phyloP scores from a whole-genome alignment of 2,113 vertebrate species.

The Alouatta palliata region DNA sequence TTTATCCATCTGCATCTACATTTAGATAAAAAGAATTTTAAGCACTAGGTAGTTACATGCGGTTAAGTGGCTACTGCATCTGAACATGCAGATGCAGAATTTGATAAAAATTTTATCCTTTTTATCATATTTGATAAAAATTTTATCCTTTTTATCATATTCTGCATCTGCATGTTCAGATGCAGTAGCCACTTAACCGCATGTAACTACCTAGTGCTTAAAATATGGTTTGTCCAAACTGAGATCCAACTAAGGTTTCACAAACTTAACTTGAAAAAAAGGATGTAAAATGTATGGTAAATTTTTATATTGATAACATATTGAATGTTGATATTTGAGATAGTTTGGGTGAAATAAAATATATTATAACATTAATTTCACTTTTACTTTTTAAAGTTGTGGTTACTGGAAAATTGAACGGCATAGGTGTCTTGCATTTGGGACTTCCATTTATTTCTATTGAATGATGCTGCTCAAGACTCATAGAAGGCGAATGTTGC shows the following conservation, averaged over 20 bases:
- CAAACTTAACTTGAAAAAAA: neutral
- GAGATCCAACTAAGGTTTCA: neutral
- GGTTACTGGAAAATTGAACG: neutral
- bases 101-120: no score
- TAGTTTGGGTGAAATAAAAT: neutral
- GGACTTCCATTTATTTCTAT: neutral
- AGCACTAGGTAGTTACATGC: neutral
- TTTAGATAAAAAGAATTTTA: neutral
- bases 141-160: no score
- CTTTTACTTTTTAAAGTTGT: neutral
- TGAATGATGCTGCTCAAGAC: neutral
- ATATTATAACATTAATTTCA: neutral
- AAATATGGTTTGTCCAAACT: neutral
- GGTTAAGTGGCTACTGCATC: neutral
- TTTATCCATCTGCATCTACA: neutral
- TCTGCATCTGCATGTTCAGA: neutral
- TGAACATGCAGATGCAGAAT: neutral
- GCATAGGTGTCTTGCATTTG: neutral
- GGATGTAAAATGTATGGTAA: neutral
- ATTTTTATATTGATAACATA: neutral
- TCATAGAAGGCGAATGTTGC: neutral
- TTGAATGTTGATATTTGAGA: neutral
- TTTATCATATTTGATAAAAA: neutral
- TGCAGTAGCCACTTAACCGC: neutral
- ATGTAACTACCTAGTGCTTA: neutral